These are phyloP conservation scores for Oncopeltus fasciatus DNA, from an alignment of 1,140 invertebrate genomes.

Conservation along the genomic window DNA sequence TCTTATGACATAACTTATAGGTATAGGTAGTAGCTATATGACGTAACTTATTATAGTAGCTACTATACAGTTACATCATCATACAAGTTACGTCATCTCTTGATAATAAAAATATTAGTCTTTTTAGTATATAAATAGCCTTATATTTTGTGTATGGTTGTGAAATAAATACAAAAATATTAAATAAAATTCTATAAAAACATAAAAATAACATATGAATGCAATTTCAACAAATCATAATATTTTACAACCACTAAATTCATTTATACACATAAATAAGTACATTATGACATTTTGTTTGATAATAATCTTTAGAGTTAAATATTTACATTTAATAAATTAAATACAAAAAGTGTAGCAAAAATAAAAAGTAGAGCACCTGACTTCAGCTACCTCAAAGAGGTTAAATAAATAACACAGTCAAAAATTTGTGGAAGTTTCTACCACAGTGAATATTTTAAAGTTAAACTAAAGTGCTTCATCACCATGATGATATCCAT, in stretches of 20 bases:
- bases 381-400: neutral
- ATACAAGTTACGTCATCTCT: neutral
- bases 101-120: constrained; percentile 15
- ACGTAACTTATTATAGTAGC: too few relatives aligned
- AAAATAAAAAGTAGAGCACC: neutral
- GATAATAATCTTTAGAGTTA: neutral
- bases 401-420: constrained; percentile 1
- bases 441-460: neutral
- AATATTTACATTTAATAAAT: constrained; percentile 6
- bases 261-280: neutral
- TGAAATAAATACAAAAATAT: neutral
- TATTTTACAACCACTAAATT: constrained; percentile 7
- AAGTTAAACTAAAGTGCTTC: constrained; percentile 38
- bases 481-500: constrained; percentile 48
- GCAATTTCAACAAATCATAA: neutral
- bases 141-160: neutral
- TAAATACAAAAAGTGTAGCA: neutral
- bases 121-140: constrained; percentile 15
- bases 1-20: too few relatives aligned
- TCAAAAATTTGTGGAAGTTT: neutral
- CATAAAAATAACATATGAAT: neutral
- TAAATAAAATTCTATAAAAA: neutral
- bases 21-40: too few relatives aligned
- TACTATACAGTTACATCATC: too few relatives aligned
- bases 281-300: neutral